A percentile compares a stretch with the other conserved stretches of the same genome.
Evolutionary conservation across 2,888 invertebrate genomes (phyloP).

Genomic region (Spilosoma lubricipeda): DNA sequence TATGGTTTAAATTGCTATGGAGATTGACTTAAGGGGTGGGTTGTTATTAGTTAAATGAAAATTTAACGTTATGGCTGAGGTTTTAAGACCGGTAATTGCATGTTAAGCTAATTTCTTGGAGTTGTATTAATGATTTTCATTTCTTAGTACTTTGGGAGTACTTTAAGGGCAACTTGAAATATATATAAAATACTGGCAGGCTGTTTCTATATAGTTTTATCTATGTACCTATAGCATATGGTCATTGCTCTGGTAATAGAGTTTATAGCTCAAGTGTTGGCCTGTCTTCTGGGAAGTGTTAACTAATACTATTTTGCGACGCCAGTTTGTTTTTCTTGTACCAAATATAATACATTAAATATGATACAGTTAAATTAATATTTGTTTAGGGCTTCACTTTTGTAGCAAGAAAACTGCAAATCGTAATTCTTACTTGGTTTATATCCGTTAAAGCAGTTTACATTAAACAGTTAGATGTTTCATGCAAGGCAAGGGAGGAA

Average conservation of each 20-base stretch:
- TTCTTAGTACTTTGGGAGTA: conserved; percentile 19
- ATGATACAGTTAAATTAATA: no score
- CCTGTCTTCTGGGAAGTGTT: neutral
- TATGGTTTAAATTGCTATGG: conserved; percentile 37
- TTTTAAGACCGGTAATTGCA: conserved; percentile 27
- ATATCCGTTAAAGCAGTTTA: no score
- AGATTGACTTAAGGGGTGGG: conserved; percentile 37
- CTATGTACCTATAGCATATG: neutral
- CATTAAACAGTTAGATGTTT: no score
- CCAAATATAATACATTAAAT: no score
- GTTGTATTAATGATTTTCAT: conserved; percentile 46
- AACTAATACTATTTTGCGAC: neutral
- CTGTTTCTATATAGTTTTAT: neutral
- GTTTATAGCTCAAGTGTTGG: neutral
- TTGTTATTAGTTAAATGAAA: conserved; percentile 23
- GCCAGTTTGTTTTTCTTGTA: neutral
- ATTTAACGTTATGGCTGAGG: conserved; percentile 21
- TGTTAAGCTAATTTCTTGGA: conserved; percentile 34
- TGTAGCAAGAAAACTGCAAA: no score
- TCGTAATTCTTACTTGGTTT: no score
- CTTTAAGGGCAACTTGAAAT: neutral
- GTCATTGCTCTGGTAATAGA: neutral
- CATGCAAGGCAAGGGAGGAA: no score
- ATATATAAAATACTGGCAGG: neutral
- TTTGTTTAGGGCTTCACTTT: no score